Conservation (phyloP, 2,113 vertebrate species). For the Aphelocoma coerulescens region DNA sequence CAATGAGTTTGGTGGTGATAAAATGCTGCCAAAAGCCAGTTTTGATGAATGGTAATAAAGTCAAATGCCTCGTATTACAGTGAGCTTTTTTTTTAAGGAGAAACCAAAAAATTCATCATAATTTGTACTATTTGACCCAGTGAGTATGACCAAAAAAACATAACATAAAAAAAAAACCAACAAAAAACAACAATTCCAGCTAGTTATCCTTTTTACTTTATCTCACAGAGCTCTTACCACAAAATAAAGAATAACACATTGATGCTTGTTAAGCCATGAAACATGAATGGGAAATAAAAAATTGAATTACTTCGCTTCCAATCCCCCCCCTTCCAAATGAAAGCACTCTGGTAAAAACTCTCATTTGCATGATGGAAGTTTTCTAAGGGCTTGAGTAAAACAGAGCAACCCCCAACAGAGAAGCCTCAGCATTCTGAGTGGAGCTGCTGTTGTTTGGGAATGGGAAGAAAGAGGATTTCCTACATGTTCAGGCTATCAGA, state of each 20-base stretch:
- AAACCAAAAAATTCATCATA: background rate
- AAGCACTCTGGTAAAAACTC: background rate
- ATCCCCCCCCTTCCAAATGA: background rate
- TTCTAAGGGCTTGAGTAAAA: background rate
- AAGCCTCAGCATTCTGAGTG: background rate
- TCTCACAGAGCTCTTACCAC: slow-evolving; percentile 1
- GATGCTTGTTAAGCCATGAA: slow-evolving; percentile 26
- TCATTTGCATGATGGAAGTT: background rate
- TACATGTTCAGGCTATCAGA: background rate
- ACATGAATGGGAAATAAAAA: slow-evolving; percentile 33
- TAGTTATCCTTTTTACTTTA: background rate
- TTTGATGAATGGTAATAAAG: slow-evolving; percentile 69
- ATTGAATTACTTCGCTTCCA: background rate
- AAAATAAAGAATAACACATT: background rate
- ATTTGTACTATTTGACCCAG: slow-evolving; percentile 47
- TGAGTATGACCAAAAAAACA: background rate
- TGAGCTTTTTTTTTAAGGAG: background rate
- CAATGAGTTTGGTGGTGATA: slow-evolving; percentile 51
- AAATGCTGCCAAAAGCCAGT: slow-evolving; percentile 61
- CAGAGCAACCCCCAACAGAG: background rate
- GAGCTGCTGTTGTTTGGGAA: background rate
- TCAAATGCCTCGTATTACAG: slow-evolving; percentile 37
- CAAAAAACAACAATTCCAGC: background rate
- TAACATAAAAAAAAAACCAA: background rate
- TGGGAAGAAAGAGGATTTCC: background rate